Conservation (phyloP, 2,888 invertebrate species). For the Tipula vernalis region DNA sequence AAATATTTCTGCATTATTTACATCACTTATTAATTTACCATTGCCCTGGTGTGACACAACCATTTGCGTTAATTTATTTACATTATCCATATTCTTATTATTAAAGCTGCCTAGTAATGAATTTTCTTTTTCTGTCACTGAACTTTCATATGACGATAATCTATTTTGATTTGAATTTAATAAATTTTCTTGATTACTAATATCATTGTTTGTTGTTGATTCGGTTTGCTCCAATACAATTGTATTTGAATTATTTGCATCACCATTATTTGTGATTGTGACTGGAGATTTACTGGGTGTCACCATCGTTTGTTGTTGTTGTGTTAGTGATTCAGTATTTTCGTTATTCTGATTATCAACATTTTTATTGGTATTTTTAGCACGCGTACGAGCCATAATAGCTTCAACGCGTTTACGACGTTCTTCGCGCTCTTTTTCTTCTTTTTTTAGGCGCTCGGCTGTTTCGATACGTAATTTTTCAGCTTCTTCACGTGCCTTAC, state of each 20-base stretch:
- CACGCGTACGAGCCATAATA: slow-evolving; percentile 80
- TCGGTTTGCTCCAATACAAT: not conserved
- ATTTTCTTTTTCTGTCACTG: slow-evolving; percentile 35
- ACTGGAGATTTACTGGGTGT: not conserved
- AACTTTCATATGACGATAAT: slow-evolving; percentile 28
- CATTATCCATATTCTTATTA: slow-evolving; percentile 13
- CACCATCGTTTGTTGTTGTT: not conserved
- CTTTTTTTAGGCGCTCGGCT: slow-evolving; percentile 67
- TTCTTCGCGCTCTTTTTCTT: slow-evolving; percentile 79
- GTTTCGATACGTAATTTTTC: slow-evolving; percentile 72
- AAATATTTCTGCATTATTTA: slow-evolving; percentile 7
- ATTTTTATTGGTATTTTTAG: slow-evolving; percentile 19
- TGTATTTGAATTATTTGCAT: slow-evolving; percentile 9
- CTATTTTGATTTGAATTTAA: not conserved
- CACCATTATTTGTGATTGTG: not conserved
- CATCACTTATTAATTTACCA: not conserved
- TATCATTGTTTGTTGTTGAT: not conserved
- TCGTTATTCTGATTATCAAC: slow-evolving; percentile 11
- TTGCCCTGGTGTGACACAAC: not conserved
- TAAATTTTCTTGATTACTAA: not conserved
- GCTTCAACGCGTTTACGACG: slow-evolving; percentile 84
- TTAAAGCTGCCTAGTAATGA: slow-evolving; percentile 11
- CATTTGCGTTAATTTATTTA: not conserved
- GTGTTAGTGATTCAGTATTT: not conserved
- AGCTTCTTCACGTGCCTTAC: slow-evolving; percentile 72